phyloP scores from a whole-genome alignment of 2,797 vertebrate genomes.

The Tachyglossus aculeatus region DNA sequence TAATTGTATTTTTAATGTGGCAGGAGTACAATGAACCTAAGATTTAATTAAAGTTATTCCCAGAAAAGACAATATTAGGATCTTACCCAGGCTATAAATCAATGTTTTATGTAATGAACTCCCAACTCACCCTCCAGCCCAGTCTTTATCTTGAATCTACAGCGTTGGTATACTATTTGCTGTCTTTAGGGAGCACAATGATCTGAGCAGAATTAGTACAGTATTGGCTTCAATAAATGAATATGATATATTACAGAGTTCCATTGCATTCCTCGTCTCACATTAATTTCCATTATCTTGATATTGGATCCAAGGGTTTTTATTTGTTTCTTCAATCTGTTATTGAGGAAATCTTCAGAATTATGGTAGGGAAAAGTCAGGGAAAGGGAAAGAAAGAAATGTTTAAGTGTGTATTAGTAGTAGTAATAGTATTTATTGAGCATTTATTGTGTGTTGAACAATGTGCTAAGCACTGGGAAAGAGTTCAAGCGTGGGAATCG shows the following conservation, averaged over 20 bases:
- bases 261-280: fast-evolving
- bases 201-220: not conserved
- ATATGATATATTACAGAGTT: fast-evolving
- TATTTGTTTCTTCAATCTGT: too few species aligned
- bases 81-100: constrained; percentile 23
- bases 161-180: fast-evolving
- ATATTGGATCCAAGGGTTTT: too few species aligned
- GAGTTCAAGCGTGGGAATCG: too few species aligned
- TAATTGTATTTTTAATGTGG: constrained; percentile 25
- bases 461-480: too few species aligned
- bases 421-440: too few species aligned
- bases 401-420: too few species aligned
- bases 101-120: constrained; percentile 1
- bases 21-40: constrained; percentile 3
- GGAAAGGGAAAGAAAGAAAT: too few species aligned
- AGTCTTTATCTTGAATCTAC: not conserved
- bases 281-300: too few species aligned
- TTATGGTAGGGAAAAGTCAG: too few species aligned
- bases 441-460: too few species aligned
- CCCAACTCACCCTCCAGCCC: not conserved
- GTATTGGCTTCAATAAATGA: fast-evolving
- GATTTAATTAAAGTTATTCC: constrained; percentile 31
- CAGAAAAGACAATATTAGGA: constrained; percentile 18
- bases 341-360: too few species aligned
- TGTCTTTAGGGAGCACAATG: fast-evolving